Evolutionary conservation across 2,113 vertebrate species (phyloP), one percentile per base, ranked within the genome.

Genomic region (Stomatorhinus ivindoensis): DNA sequence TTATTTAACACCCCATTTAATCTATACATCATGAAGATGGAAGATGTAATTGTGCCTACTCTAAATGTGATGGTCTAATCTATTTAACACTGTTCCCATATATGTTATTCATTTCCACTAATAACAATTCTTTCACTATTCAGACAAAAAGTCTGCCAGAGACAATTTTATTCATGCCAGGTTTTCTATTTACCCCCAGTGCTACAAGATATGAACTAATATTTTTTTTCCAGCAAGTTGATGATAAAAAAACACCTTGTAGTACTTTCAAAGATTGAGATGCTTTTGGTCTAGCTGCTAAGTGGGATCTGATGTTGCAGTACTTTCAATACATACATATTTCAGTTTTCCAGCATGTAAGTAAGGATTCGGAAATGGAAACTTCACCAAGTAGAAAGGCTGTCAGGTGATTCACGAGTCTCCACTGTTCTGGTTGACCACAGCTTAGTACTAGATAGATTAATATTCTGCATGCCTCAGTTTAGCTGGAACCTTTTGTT

Each of bases 1-100:
- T 27, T 27, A 86, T 47, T 47, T 86, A 86, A 86, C 83, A 47
- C 46, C n/a, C 44, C 24, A 47, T 50, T 86, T 86, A 48, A 47
- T 24, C n/a, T 48, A 46, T 48, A 11, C 42, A 85, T 44, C 83
- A 47, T 86, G 46, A 47, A 50, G 47, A 86, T 86, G 83, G 44
- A 86, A 44, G 44, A 15, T 27, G 83, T 86, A 86, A 86, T 86
- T n/a, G 42, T n/a, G 44, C 24, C 9, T 86, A 86, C 83, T 21
- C 83, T n/a, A n/a, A 48, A n/a, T 86, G 44, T 50, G 83, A 86
- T 48, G 46, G 21, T 47, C 83, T 48, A 86, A 86, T 86, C 83
- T 48, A 86, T 48, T 85, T 44, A 85, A 85, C 24, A 21, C 21
- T 86, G 9, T 50, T 86, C 4, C 73, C 83, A 50, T 46, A 48